Conservation (phyloP, 2,113 vertebrate genomes). For the Chaetops frenatus region DNA sequence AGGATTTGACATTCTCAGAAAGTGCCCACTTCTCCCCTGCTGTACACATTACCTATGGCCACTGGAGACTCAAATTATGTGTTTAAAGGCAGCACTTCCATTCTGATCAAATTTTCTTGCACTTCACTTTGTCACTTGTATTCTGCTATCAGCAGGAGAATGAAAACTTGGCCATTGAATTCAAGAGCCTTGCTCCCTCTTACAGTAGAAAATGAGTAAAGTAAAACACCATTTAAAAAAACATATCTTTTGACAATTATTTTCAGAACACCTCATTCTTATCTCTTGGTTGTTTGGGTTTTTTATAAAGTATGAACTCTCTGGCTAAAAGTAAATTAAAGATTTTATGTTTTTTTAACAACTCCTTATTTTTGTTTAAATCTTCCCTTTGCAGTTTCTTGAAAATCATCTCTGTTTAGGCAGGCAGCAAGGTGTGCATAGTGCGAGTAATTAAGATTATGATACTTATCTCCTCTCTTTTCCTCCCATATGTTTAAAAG, state of each 20-base stretch:
- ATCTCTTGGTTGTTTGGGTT: not conserved
- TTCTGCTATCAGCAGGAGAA: not conserved
- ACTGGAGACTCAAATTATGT: not conserved
- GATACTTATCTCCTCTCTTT: not conserved
- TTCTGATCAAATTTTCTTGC: not conserved
- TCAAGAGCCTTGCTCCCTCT: not conserved
- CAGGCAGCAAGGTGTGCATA: not conserved
- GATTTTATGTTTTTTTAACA: not conserved
- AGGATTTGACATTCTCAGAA: not conserved
- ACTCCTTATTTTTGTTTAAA: not conserved
- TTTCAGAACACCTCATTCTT: not conserved
- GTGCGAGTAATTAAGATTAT: not conserved
- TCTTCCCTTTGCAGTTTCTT: not conserved
- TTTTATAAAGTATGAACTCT: not conserved
- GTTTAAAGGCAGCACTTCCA: not conserved
- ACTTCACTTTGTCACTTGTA: not conserved
- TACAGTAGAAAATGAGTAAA: not conserved
- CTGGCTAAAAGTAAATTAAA: not conserved
- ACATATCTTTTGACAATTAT: accelerated
- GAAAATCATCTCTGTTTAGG: not conserved
- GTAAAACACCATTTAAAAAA: not conserved
- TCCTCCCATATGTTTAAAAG: not conserved
- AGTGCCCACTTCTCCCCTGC: not conserved
- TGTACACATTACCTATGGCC: not conserved
- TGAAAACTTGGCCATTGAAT: not conserved